A percentile compares a stretch with the other conserved stretches of the same genome.
These are phyloP conservation scores for Actinopyga echinites DNA, from an alignment of 53 echinoderm and acorn worm genomes.

Conservation along the genomic window DNA sequence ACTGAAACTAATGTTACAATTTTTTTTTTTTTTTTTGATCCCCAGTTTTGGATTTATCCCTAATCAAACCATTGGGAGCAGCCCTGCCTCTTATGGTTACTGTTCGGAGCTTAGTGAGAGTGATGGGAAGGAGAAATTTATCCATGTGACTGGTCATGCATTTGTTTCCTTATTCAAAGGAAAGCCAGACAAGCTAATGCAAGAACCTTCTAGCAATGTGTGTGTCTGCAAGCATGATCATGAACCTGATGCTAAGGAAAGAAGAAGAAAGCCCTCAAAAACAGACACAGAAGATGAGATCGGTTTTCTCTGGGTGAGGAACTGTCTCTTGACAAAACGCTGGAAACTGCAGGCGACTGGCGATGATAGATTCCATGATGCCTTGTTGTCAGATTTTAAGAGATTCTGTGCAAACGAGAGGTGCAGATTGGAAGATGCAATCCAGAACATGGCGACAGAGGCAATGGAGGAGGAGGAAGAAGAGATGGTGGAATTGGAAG, in stretches of 20 bases:
- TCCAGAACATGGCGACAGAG: constrained; percentile 27
- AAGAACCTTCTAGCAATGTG: neutral
- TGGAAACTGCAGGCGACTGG: constrained; percentile 81
- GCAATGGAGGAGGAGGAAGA: constrained; percentile 10
- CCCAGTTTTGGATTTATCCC: constrained; percentile 88
- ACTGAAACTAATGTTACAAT: neutral
- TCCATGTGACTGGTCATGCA: constrained; percentile 79
- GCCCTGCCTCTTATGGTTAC: constrained; percentile 49
- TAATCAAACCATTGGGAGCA: constrained; percentile 67
- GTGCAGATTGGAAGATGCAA: constrained; percentile 57
- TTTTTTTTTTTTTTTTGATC: constrained; percentile 8
- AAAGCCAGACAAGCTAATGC: too few species aligned
- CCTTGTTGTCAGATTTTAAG: constrained; percentile 69
- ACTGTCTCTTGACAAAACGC: constrained; percentile 78
- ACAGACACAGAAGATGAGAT: constrained; percentile 25
- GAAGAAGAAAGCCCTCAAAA: neutral
- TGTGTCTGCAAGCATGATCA: constrained; percentile 25
- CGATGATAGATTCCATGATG: constrained; percentile 82
- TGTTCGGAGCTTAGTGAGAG: constrained; percentile 39
- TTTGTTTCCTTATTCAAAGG: constrained; percentile 33
- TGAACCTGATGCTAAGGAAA: neutral
- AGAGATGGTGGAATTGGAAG: too few species aligned
- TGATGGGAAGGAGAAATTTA: constrained; percentile 61
- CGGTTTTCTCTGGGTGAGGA: constrained; percentile 76
- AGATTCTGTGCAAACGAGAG: constrained; percentile 71